A percentile compares a stretch with the other conserved stretches of the same genome.
These are phyloP conservation scores for Babylonia areolata DNA, from an alignment of 1,140 invertebrate species.

Conservation along the genomic window DNA sequence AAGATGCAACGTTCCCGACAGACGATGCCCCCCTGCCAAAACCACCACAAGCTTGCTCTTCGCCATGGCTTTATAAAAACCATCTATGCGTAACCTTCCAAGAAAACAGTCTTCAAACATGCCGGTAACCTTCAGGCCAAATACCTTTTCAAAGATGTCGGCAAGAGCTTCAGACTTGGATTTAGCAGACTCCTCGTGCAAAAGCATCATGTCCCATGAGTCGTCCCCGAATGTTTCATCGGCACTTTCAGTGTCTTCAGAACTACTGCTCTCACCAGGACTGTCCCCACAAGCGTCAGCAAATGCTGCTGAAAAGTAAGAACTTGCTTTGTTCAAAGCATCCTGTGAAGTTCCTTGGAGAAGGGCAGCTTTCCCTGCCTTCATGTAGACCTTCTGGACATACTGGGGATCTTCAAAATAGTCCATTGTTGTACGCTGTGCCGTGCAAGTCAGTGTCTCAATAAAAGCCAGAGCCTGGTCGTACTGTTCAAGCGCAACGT, in stretches of 20 bases:
- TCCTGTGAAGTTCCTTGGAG: not conserved
- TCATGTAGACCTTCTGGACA: constrained; percentile 4
- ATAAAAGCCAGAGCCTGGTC: not conserved
- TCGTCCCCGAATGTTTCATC: not conserved
- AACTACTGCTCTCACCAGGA: not conserved
- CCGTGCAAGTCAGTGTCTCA: not conserved
- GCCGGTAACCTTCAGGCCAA: not conserved
- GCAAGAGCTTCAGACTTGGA: not conserved
- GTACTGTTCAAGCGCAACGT: not conserved
- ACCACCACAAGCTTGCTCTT: not conserved
- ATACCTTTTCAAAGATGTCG: not conserved
- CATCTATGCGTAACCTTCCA: not conserved
- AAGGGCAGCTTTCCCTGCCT: not conserved
- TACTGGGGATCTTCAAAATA: not conserved
- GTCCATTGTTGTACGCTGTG: not conserved
- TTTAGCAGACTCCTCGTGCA: not conserved
- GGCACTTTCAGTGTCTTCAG: not conserved
- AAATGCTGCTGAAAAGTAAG: not conserved
- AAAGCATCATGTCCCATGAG: not conserved
- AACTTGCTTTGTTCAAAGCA: not conserved
- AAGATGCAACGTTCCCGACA: not conserved
- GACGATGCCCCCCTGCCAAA: not conserved
- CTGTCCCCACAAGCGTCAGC: not conserved
- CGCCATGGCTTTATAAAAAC: not conserved
- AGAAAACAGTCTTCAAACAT: not conserved